phyloP scores from a whole-genome alignment of 2,113 vertebrate genomes.

The Onychostruthus taczanowskii region DNA sequence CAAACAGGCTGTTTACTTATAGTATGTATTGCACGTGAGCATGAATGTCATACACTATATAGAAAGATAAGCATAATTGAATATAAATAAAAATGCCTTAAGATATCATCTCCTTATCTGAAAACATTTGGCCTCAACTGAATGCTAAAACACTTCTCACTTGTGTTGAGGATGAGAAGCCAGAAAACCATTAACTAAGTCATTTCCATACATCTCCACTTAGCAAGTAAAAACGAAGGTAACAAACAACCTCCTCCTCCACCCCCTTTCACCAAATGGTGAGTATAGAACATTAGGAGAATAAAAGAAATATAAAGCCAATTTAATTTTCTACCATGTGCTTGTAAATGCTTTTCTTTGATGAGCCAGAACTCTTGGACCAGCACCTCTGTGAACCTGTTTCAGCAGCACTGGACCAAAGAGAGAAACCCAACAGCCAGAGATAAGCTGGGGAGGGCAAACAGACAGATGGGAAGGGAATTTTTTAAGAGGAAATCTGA shows the following conservation, averaged over 20 bases:
- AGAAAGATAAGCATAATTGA: background rate
- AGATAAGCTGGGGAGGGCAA: background rate
- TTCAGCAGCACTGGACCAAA: background rate
- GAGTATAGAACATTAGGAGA: conserved; percentile 25
- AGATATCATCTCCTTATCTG: background rate
- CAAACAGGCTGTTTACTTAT: background rate
- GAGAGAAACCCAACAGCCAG: background rate
- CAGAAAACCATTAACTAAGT: conserved; percentile 50
- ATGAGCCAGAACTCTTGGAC: background rate
- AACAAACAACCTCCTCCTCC: conserved; percentile 61
- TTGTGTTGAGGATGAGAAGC: background rate
- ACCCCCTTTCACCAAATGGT: conserved; percentile 51
- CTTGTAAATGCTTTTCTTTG: background rate
- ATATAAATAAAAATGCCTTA: background rate
- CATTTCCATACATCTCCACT: background rate
- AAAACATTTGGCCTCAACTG: conserved; percentile 17
- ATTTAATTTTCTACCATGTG: background rate
- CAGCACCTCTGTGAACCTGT: background rate
- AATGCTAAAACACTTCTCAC: conserved; percentile 14
- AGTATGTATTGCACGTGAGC: background rate
- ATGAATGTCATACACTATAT: background rate
- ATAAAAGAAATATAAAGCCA: background rate
- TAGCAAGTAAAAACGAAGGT: conserved; percentile 39
- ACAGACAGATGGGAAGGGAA: background rate
- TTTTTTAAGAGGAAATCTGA: background rate